Base-by-base conservation (phyloP, 2,888 invertebrate species). In the Trachelus stipa region DNA sequence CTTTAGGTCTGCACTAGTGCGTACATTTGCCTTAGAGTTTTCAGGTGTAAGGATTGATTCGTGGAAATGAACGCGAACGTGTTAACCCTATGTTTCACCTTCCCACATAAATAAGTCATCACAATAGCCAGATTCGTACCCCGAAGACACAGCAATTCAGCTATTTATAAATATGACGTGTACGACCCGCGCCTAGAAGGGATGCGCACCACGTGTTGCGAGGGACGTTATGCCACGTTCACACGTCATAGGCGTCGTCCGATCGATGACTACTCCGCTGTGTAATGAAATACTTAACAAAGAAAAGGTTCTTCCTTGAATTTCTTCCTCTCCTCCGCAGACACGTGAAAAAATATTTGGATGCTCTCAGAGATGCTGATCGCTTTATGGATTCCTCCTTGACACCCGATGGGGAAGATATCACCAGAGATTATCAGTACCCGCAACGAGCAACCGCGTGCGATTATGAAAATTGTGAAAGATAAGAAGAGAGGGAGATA, bases 191-290 rank as follows among this genome's bases (percentile, higher is more conserved):
- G 6, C 2, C 56, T 23, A 56, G 56, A 56, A 68, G 73, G 80
- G 69, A 68, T 77, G 79, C 78, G 78, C 81, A 82, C 80, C 84
- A 79, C 79, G 78, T 80, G 84, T 81, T 79, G 77, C 83, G 81
- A 76, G 79, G 76, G 78, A 77, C 83, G 82, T 83, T 83, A 83
- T 83, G 83, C 79, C 78, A 77, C 40, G 78, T 85, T 83, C 85
- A 81, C 85, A 85, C 85, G 85, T 85, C 84, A 83, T 85, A 82
- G 83, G 83, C 85, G 83, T 84, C 82, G 15, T 73, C 73, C 83
- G 75, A 80, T 79, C 81, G 79, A 77, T 78, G 79, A 77, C 74
- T 79, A 80, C 80, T 81, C 78, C 76, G 78, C 68, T 34, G 68
- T 37, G 69, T 79, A 73, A 81, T 76, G 40, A 74, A 81, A 74